Percentiles rank a stretch among this genome's conserved stretches.
phyloP scores from a whole-genome alignment of 35 echinoderm and acorn worm genomes.

The Eucidaris tribuloides region DNA sequence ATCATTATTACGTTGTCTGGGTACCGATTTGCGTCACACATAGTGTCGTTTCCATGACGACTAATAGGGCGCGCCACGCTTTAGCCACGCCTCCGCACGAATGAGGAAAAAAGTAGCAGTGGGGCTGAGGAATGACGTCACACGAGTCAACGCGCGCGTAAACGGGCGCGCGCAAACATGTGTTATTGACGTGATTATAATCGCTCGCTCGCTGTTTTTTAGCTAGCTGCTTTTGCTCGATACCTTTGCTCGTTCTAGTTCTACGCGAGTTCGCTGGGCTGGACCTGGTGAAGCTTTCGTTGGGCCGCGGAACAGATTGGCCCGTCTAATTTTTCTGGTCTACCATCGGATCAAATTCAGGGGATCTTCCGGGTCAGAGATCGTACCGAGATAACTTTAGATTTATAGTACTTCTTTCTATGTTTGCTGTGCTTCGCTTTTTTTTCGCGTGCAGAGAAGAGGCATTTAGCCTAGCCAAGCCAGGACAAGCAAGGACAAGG shows the following conservation, averaged over 20 bases:
- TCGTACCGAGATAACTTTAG: background rate
- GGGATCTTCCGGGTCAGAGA: background rate
- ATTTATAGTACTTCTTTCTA: background rate
- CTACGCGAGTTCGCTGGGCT: constrained; percentile 23
- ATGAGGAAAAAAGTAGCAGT: too few relatives aligned
- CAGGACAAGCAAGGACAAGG: too few relatives aligned
- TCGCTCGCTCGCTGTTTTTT: background rate
- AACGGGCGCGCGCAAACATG: background rate
- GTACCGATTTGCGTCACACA: constrained; percentile 46
- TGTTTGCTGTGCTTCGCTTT: background rate
- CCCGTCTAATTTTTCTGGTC: background rate
- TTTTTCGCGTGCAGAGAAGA: too few relatives aligned
- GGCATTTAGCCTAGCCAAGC: too few relatives aligned
- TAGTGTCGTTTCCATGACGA: constrained; percentile 26
- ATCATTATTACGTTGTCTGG: constrained; percentile 24
- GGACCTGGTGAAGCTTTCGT: background rate
- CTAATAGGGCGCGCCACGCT: constrained; percentile 57
- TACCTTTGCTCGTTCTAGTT: too few relatives aligned
- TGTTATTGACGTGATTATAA: background rate
- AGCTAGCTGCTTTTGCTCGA: too few relatives aligned
- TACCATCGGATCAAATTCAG: background rate
- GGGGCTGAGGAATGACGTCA: too few relatives aligned
- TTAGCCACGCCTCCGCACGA: constrained; percentile 29
- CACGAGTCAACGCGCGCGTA: background rate
- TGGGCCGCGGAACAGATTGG: background rate